A percentile compares a stretch with the other conserved stretches of the same genome.
Conservation (phyloP, 2,888 invertebrate species). For the Chrysotoxum bicinctum region DNA sequence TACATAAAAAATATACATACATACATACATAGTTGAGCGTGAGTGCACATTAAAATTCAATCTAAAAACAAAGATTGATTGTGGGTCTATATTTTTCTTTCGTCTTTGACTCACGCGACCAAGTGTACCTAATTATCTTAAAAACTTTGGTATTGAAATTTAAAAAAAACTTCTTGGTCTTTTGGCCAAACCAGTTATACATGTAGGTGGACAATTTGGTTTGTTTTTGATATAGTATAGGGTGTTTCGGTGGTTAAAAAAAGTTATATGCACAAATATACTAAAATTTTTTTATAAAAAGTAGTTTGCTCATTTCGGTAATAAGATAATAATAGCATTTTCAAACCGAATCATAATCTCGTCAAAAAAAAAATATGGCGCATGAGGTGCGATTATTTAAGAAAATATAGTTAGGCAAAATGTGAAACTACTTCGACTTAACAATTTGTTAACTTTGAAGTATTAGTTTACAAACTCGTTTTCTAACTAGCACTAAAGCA, state of each 20-base stretch:
- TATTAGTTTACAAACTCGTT: no score
- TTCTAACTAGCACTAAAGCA: no score
- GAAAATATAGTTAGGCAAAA: no score
- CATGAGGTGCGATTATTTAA: no score
- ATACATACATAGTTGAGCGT: neutral
- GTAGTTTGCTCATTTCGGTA: no score
- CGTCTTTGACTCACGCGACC: slow-evolving; percentile 16
- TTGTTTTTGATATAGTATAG: neutral
- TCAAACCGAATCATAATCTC: no score
- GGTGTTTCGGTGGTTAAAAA: neutral
- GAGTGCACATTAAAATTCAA: slow-evolving; percentile 35
- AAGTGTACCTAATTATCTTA: slow-evolving; percentile 20
- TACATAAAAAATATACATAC: slow-evolving; percentile 4
- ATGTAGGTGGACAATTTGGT: slow-evolving; percentile 3
- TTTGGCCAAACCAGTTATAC: slow-evolving; percentile 7
- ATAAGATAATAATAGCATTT: no score
- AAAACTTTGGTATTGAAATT: neutral
- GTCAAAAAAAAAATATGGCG: no score
- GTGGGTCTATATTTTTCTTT: neutral
- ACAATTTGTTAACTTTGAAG: no score
- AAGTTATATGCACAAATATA: no score
- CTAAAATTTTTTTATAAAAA: no score
- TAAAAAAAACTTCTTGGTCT: neutral
- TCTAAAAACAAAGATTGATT: slow-evolving; percentile 29
- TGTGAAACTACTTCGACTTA: no score